phyloP scores from a whole-genome alignment of 1,140 invertebrate genomes.

The Bombus breviceps region DNA sequence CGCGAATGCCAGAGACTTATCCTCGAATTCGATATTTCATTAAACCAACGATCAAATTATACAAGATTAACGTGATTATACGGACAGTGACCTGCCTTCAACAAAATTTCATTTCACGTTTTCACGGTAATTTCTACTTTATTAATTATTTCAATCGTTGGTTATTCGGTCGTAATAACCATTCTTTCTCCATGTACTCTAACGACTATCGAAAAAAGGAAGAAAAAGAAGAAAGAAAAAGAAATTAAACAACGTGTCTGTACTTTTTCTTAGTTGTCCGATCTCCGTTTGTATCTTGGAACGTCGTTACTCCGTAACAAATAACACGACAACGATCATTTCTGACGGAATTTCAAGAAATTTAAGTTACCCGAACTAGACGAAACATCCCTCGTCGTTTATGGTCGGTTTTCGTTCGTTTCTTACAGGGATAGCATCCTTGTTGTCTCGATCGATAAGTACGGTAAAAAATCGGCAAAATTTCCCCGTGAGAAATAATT shows the following conservation, averaged over 20 bases:
- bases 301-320: too few species aligned
- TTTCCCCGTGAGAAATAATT: background rate
- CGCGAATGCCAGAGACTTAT: background rate
- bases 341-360: too few species aligned
- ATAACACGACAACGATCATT: too few species aligned
- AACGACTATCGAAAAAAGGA: background rate
- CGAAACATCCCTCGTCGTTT: background rate
- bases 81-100: too few species aligned
- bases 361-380: background rate
- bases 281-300: background rate
- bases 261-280: too few species aligned
- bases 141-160: too few species aligned
- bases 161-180: background rate
- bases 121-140: background rate
- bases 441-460: too few species aligned
- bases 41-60: background rate
- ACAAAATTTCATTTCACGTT: background rate
- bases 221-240: too few species aligned
- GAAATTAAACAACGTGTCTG: too few species aligned
- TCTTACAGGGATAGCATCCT: too few species aligned
- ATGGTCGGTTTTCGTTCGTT: background rate
- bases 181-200: background rate
- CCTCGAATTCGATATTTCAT: background rate
- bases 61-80: background rate
- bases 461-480: background rate